phyloP scores from a whole-genome alignment of 2,888 invertebrate species.

The Piscicola geometra region DNA sequence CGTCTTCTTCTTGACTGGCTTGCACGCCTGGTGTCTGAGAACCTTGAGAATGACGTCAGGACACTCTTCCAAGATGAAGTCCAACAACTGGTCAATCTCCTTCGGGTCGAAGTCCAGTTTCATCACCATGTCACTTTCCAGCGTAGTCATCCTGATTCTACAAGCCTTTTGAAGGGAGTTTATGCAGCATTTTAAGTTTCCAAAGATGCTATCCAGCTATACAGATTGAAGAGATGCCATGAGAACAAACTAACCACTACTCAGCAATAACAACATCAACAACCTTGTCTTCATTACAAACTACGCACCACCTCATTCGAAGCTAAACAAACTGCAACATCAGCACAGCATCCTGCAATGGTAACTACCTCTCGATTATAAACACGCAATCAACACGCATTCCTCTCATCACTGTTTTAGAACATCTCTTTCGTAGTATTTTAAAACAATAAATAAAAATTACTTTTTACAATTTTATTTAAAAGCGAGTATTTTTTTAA shows the following conservation, averaged over 20 bases:
- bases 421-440: too few species aligned
- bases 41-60: background rate
- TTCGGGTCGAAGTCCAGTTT: constrained; percentile 18
- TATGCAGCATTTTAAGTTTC: too few species aligned
- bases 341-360: constrained; percentile 6
- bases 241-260: too few species aligned
- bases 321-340: constrained; percentile 5
- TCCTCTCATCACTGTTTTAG: too few species aligned
- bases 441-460: too few species aligned
- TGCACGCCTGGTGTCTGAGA: background rate
- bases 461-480: too few species aligned
- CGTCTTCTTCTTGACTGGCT: background rate
- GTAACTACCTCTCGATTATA: background rate
- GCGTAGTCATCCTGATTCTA: background rate
- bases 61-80: background rate
- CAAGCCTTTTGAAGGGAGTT: too few species aligned
- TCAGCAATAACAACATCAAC: background rate
- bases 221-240: too few species aligned
- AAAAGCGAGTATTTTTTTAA: too few species aligned
- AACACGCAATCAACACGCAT: too few species aligned
- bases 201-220: too few species aligned
- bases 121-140: background rate
- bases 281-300: constrained; percentile 7
- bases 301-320: background rate
- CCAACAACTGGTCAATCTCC: constrained; percentile 8